Base-by-base conservation (phyloP, 2,113 vertebrate genomes). In the Phalacrocorax brasilianus region DNA sequence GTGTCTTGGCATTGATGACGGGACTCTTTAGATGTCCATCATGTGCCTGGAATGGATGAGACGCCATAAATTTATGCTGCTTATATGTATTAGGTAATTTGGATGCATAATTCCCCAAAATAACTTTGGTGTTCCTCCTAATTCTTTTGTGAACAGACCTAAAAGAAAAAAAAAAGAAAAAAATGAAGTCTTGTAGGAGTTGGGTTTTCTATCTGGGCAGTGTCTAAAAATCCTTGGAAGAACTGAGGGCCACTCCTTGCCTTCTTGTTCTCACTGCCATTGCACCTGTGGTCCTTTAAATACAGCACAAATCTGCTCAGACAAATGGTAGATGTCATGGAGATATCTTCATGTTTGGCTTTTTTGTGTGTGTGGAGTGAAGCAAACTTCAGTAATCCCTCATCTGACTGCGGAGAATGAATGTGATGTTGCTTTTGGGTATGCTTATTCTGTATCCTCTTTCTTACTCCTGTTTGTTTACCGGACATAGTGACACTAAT, bases 401-500 rank as follows among this genome's bases (percentile, higher is more conserved):
- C 53, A 74, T 70, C 55, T 67, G 75, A 88, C 84, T n/a, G 24
- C 1, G 11, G 42, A 65, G 50, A 81, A 49, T 44, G 72, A 89
- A 87, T 75, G 14, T 78, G 33, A 77, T 62, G 23, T 78, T 87
- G 89, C 87, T 95, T 86, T 92, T 56, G 77, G 94, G 76, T 52
- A 87, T 66, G 38, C 86, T 86, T 91, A 86, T 12, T 86, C 42
- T 3, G 2, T 67, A 68, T 91, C 70, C 49, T 91, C 30, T 63
- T 85, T 77, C 50, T 70, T 88, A 14, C 45, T 55, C 28, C 53
- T 55, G 53, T 32, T 88, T 89, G 84, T 84, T 97, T 81, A 63
- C 68, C 85, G 80, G 87, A 84, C 50, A 24, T 71, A 81, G 65
- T 78, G 91, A 89, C 70, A 44, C 65, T 95, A 89, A 95, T 95